Conservation (phyloP, 2,113 vertebrate genomes). For the Benitochromis conjunctus region DNA sequence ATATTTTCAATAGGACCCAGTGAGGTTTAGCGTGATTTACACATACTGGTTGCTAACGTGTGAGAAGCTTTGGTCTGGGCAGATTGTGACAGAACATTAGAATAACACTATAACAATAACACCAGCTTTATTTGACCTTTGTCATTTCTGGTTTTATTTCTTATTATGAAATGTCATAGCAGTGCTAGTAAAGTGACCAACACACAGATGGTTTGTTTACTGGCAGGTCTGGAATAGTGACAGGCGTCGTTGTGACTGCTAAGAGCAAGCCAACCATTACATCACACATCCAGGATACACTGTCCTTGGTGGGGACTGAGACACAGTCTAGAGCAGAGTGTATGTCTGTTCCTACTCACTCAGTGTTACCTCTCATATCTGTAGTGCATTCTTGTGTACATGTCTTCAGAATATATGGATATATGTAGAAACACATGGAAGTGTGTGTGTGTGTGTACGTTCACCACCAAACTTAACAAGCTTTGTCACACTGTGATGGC, state of each 20-base stretch:
- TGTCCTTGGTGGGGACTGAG: constrained; percentile 15
- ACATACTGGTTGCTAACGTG: neutral
- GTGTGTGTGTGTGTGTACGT: neutral
- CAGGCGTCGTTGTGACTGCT: constrained; percentile 48
- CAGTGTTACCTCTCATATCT: neutral
- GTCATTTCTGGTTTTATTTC: neutral
- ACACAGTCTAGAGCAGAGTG: neutral
- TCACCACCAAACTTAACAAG: neutral
- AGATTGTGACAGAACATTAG: neutral
- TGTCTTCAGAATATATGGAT: neutral
- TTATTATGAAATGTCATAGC: neutral
- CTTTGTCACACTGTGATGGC: neutral
- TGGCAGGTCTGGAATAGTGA: constrained; percentile 27
- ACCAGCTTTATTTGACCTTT: neutral
- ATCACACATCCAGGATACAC: constrained; percentile 49
- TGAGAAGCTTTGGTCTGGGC: neutral
- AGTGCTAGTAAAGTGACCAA: neutral
- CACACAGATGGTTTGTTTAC: constrained; percentile 30
- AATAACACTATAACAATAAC: neutral
- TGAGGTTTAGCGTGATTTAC: neutral
- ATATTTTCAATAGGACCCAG: neutral
- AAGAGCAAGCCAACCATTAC: constrained; percentile 36
- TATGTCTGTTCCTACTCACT: neutral
- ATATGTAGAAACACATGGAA: neutral
- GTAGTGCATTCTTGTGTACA: neutral